A percentile compares a stretch with the other conserved stretches of the same genome.
These are phyloP conservation scores for Dorcus parallelipipedus DNA, from an alignment of 2,888 invertebrate genomes.

Conservation along the genomic window DNA sequence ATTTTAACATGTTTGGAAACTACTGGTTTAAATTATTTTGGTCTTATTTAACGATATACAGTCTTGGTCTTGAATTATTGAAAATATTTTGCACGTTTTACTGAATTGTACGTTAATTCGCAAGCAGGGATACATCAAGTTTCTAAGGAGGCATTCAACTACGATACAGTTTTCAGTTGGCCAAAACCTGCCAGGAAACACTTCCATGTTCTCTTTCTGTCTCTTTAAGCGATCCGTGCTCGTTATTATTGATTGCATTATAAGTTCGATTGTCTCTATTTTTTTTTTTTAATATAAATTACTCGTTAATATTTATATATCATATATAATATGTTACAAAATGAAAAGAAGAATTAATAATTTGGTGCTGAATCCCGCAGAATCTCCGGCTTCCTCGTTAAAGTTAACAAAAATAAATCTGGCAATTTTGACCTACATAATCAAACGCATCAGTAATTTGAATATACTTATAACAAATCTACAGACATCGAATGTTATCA, in stretches of 20 bases:
- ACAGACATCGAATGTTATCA: conserved; percentile 4
- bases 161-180: not conserved
- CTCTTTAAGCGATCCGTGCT: not conserved
- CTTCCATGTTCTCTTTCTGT: not conserved
- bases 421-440: conserved; percentile 12
- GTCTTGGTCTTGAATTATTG: conserved; percentile 2
- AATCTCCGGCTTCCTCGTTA: too few species aligned
- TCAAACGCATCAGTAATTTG: not conserved
- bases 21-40: too few species aligned
- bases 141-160: not conserved
- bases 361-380: too few species aligned
- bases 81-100: conserved; percentile 14
- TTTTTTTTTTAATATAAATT: not conserved
- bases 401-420: not conserved
- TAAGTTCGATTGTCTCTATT: conserved; percentile 2
- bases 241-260: conserved; percentile 3
- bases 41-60: too few species aligned
- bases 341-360: not conserved
- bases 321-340: not conserved
- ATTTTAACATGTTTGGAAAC: too few species aligned
- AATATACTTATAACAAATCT: conserved; percentile 6
- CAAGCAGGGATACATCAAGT: not conserved
- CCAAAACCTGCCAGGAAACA: conserved; percentile 2
- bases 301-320: not conserved
- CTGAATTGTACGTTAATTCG: conserved; percentile 1